These are phyloP conservation scores for Pangasianodon gigas DNA, from an alignment of 2,113 vertebrate genomes.

Conservation along the genomic window DNA sequence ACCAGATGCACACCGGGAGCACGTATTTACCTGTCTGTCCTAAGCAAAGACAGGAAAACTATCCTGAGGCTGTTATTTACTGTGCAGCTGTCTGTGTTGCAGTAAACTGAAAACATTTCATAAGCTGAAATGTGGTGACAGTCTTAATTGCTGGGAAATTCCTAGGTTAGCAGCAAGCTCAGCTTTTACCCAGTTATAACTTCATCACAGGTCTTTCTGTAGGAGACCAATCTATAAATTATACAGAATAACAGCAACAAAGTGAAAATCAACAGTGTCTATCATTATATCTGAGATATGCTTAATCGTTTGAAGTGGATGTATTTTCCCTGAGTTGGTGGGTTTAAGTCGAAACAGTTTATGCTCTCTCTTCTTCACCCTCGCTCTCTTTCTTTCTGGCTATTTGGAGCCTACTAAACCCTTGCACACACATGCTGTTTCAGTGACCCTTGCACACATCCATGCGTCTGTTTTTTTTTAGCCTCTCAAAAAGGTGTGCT, in stretches of 20 bases:
- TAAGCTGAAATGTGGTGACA: background rate
- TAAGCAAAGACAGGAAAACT: constrained; percentile 1
- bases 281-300: constrained; percentile 11
- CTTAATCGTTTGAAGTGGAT: background rate
- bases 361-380: background rate
- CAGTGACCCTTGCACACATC: background rate
- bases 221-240: background rate
- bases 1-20: constrained; percentile 1
- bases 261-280: background rate
- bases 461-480: background rate
- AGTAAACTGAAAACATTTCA: constrained; percentile 12
- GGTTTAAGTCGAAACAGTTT: constrained; percentile 13
- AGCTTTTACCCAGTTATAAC: background rate
- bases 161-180: background rate
- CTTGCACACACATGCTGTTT: background rate
- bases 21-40: constrained; percentile 34
- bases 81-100: background rate
- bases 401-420: constrained; percentile 1
- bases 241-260: constrained; percentile 9
- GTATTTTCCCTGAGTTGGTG: background rate
- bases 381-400: background rate
- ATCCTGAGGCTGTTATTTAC: constrained; percentile 22
- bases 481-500: background rate
- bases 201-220: background rate
- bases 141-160: background rate